phyloP scores from a whole-genome alignment of 2,797 vertebrate genomes.

The Emydoidea blandingii region DNA sequence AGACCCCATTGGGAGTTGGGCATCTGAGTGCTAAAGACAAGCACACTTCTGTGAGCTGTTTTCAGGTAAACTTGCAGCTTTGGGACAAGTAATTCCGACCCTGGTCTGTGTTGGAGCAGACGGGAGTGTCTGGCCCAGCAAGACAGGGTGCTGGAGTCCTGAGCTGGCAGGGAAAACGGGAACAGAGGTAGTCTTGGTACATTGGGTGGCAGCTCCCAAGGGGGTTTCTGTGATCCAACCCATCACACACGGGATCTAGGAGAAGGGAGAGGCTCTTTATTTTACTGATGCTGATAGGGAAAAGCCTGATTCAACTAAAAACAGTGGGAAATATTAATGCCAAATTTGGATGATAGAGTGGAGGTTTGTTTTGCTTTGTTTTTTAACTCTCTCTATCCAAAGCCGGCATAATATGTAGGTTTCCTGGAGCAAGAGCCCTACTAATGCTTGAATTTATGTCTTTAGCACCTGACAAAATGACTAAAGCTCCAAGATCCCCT shows the following conservation, averaged over 20 bases:
- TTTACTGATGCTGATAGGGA: not conserved
- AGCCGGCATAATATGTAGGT: not conserved
- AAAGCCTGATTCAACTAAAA: not conserved
- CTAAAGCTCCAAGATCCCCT: not conserved
- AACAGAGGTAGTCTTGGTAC: too few species aligned
- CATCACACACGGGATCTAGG: not conserved
- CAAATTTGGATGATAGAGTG: not conserved
- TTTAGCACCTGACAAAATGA: slow-evolving; percentile 5
- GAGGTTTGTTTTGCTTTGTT: not conserved
- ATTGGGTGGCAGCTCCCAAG: too few species aligned
- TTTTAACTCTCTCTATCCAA: not conserved
- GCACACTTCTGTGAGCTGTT: too few species aligned
- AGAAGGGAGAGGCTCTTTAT: not conserved
- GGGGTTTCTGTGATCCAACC: too few species aligned
- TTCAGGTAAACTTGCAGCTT: too few species aligned
- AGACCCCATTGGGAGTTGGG: too few species aligned
- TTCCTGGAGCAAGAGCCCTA: not conserved
- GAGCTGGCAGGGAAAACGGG: too few species aligned
- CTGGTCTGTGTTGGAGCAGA: too few species aligned
- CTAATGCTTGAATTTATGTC: not conserved
- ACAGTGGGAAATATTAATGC: not conserved
- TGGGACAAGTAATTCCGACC: too few species aligned
- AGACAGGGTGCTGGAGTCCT: too few species aligned
- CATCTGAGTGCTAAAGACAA: too few species aligned
- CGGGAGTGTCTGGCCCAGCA: too few species aligned